phyloP scores from a whole-genome alignment of 2,113 vertebrate species.

The Mus pahari region DNA sequence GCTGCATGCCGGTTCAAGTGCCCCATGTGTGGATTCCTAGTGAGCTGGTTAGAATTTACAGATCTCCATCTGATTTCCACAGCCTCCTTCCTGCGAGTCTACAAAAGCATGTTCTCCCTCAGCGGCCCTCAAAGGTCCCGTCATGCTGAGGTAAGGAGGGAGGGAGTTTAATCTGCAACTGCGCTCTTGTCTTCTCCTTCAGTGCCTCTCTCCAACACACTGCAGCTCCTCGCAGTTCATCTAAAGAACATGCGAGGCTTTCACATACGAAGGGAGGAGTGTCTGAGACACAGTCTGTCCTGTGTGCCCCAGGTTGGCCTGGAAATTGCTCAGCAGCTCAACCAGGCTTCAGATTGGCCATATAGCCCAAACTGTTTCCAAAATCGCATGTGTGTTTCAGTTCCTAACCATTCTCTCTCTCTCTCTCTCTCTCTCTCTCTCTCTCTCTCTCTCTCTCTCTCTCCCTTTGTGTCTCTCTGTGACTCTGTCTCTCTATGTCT shows the following conservation, averaged over 20 bases:
- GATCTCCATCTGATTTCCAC: neutral
- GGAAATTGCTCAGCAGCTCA: neutral
- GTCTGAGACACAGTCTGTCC: neutral
- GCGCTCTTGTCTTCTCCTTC: neutral
- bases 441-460: no score
- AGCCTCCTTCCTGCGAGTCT: neutral
- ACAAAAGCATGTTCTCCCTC: fast-evolving
- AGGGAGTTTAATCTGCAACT: neutral
- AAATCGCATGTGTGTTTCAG: neutral
- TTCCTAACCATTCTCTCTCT: neutral
- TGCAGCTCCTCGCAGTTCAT: neutral
- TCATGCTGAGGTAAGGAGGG: neutral
- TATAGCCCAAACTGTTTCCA: neutral
- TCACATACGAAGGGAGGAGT: no score
- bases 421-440: no score
- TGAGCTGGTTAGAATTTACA: neutral
- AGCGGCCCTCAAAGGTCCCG: neutral
- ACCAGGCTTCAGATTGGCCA: neutral
- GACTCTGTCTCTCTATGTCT: no score
- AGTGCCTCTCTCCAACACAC: neutral
- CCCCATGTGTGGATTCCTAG: neutral
- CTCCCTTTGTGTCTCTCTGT: no score
- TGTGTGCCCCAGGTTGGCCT: neutral
- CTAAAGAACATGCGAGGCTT: neutral
- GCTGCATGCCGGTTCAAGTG: no score